Base-by-base conservation (phyloP, 2,888 invertebrate species). In the Macaria notata region DNA sequence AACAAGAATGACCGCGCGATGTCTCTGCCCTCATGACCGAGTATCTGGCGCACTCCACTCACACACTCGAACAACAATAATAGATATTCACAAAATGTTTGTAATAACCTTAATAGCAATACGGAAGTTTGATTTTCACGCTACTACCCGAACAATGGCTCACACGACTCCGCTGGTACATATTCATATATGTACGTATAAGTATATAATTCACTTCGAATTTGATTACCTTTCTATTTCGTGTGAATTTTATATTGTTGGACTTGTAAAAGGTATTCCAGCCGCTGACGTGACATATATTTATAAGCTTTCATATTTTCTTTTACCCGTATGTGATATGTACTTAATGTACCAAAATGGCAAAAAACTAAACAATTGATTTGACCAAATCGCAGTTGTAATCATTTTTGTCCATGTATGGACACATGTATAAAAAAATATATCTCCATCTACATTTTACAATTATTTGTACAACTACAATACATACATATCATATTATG, bases 61-160 rank as follows among this genome's bases (percentile, higher is more conserved):
- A 39, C 51, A 50, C 60, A 58, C 33, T 47, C 56, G 59, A 61
- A 59, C 70, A 72, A 72, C 73, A 73, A 76, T 76, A 75, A 76
- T 78, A 76, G 74, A 72, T 75, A 73, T 72, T 72, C 75, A 73
- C 74, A 66, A 74, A 71, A 69, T 78, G 76, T 78, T 73, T 73
- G 75, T 78, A 75, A 73, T 78, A 76, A 76, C 71, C 73, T 69
- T 78, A 77, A 78, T 74, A 70, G 73, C 73, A 69, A 76, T 73
- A 73, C 77, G 79, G 79, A 83, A 84, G 81, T 83, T 81, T 78
- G 79, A 83, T 83, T 83, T 83, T 79, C 82, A 81, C 78, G 81
- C 73, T 72, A 70, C 76, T 62, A 62, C 65, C 67, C 62, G 73
- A 81, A 82, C 80, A 82, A 82, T 82, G 71, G 81, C 69, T 74